These are phyloP conservation scores for Epinephelus moara DNA, from an alignment of 2,113 vertebrate species.

Conservation along the genomic window DNA sequence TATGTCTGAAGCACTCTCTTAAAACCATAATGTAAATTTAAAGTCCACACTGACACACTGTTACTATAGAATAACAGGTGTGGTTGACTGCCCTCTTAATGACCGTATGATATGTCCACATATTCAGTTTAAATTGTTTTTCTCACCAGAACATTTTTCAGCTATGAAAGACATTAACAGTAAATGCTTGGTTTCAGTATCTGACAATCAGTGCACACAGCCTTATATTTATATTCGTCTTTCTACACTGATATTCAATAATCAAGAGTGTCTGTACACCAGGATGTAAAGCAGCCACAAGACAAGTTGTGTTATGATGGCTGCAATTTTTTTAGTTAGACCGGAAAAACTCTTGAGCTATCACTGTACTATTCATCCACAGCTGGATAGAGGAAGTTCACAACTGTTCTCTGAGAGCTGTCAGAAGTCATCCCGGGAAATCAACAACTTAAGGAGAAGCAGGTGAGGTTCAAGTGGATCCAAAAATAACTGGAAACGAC, in stretches of 20 bases:
- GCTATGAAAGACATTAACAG: neutral
- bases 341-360: constrained; percentile 32
- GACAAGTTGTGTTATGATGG: neutral
- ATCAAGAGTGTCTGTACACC: neutral
- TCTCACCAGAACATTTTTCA: constrained; percentile 1
- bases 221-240: constrained; percentile 4
- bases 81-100: too few relatives aligned
- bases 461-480: constrained; percentile 66
- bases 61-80: neutral
- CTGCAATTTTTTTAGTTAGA: constrained; percentile 1
- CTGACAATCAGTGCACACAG: neutral
- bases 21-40: neutral
- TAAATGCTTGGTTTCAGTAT: neutral
- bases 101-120: too few relatives aligned
- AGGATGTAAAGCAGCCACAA: constrained; percentile 16
- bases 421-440: constrained; percentile 48
- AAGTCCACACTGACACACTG: neutral
- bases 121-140: neutral
- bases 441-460: constrained; percentile 59
- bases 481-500: constrained; percentile 49
- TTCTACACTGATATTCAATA: constrained; percentile 9
- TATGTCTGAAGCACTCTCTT: neutral
- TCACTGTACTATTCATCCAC: constrained; percentile 53
- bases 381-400: constrained; percentile 43
- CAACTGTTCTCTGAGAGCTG: constrained; percentile 33